phyloP scores from a whole-genome alignment of 2,113 vertebrate genomes.

The Mola mola region DNA sequence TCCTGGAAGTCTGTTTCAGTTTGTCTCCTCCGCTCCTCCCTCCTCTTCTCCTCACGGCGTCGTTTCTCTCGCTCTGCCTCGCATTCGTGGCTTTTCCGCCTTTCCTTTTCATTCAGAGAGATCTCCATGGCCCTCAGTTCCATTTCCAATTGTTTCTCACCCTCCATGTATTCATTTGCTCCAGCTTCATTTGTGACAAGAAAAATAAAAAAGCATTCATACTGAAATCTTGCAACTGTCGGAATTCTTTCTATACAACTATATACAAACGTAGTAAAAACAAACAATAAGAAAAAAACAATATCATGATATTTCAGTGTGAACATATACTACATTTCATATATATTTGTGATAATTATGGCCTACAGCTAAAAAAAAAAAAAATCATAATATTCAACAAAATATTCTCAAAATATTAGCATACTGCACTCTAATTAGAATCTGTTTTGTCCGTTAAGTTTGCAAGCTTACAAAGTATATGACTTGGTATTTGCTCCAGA shows the following conservation, averaged over 20 bases:
- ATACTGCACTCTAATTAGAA: too few relatives aligned
- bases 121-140: slow-evolving; percentile 77
- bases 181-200: slow-evolving; percentile 42
- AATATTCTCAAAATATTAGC: too few relatives aligned
- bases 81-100: slow-evolving; percentile 56
- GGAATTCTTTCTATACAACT: too few relatives aligned
- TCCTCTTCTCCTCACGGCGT: slow-evolving; percentile 72
- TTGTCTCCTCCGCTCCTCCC: slow-evolving; percentile 67
- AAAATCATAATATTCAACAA: too few relatives aligned
- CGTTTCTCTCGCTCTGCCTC: slow-evolving; percentile 66
- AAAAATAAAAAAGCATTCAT: neutral
- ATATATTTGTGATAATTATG: too few relatives aligned
- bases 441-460: too few relatives aligned
- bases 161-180: slow-evolving; percentile 66
- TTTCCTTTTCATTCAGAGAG: slow-evolving; percentile 74
- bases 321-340: too few relatives aligned
- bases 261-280: neutral
- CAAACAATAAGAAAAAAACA: neutral
- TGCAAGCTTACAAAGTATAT: too few relatives aligned
- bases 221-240: too few relatives aligned
- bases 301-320: too few relatives aligned
- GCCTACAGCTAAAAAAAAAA: too few relatives aligned
- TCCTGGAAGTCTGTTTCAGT: slow-evolving; percentile 80
- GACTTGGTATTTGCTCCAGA: too few relatives aligned
- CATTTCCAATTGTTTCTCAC: slow-evolving; percentile 29